phyloP scores from a whole-genome alignment of 2,797 vertebrate genomes.

The Dryobates pubescens region DNA sequence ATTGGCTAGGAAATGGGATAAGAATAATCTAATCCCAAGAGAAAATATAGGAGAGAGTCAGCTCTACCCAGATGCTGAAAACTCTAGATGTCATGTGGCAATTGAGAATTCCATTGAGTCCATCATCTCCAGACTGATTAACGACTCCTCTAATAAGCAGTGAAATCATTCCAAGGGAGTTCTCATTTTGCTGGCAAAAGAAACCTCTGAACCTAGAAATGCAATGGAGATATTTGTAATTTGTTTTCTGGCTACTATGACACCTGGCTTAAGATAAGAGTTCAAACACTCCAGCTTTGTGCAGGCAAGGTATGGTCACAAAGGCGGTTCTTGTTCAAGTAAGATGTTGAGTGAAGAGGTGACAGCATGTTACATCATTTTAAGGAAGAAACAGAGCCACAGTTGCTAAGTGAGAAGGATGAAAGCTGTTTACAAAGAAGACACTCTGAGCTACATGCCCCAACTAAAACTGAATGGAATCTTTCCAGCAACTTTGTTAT shows the following conservation, averaged over 20 bases:
- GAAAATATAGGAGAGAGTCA: background rate
- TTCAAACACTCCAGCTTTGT: background rate
- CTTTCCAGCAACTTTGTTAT: background rate
- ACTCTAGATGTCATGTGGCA: background rate
- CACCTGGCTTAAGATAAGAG: background rate
- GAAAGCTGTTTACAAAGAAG: background rate
- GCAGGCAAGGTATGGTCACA: background rate
- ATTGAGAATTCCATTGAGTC: constrained; percentile 51
- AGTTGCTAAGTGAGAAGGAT: constrained; percentile 20
- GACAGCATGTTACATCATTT: background rate
- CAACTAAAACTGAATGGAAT: background rate
- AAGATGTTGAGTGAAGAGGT: background rate
- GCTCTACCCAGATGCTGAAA: constrained; percentile 33
- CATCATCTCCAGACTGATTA: constrained; percentile 42
- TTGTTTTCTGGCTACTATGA: background rate
- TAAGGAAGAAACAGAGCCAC: background rate
- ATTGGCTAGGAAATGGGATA: constrained; percentile 55
- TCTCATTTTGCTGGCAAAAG: background rate
- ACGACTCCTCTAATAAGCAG: constrained; percentile 27
- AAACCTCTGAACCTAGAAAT: constrained; percentile 5
- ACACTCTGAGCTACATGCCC: background rate
- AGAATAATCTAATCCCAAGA: constrained; percentile 38
- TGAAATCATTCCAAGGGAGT: constrained; percentile 44
- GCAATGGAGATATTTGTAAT: background rate
- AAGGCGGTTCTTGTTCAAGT: background rate